Evolutionary conservation across 1,140 invertebrate species (phyloP), one percentile per base, ranked within the genome.

Genomic region (Wasmannia auropunctata): DNA sequence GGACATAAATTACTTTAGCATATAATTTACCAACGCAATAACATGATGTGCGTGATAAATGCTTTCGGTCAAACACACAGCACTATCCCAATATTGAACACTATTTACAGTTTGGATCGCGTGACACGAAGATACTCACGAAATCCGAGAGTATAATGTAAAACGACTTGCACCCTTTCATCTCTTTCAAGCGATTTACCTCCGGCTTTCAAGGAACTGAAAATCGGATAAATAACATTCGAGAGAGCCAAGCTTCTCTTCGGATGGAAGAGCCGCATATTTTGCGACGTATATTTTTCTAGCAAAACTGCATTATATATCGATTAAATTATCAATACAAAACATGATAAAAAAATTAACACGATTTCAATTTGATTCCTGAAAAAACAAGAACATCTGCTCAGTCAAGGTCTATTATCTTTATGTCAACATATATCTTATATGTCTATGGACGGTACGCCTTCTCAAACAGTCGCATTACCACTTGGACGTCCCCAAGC

Each of bases 81-180:
- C 2, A 37, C 19, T 81, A 31, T 56, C 7, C 43, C 49, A 51
- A 46, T 81, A 56, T 70, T 65, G 34, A 56, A 22, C 31, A 67
- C 1, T 70, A 40, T 56, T 51, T 34, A 54, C 11, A 4, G 34
- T 60, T 72, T 34, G 37, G 49, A 70, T 81, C 51, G 49, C 49
- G 65, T 81, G 49, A 81, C 65, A 19, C 10, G 5, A 69, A 22
- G 63, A 43, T 69, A 60, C 79, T 81, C 34, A 46, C n/a, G 70
- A 31, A 56, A 84, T 34, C 16, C n/a, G 58, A 60, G 40, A 62
- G 16, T 43, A 62, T n/a, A 31, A 40, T 51, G 28, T 77, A 77
- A 84, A 84, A 25, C 28, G 28, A 62, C 43, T 77, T 76, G 43
- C 43, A 31, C 16, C 10, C 28, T 63, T 62, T 62, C 40, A 34